Evolutionary conservation across 64 coral and sea anemone species (phyloP).

Genomic region (Porites australiensis): DNA sequence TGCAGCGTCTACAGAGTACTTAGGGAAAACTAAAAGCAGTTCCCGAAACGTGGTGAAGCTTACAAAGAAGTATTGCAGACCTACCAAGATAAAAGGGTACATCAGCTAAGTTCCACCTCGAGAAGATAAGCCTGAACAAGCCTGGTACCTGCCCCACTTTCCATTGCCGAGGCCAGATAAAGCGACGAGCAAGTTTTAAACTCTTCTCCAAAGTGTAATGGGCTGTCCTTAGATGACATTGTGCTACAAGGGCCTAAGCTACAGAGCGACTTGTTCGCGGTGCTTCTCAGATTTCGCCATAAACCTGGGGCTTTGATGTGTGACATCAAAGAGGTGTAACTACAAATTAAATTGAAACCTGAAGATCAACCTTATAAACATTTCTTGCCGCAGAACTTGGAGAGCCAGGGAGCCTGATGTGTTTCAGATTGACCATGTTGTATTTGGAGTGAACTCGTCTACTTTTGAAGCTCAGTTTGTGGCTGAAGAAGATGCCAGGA

Average conservation of each 20-base stretch:
- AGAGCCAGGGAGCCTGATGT: conserved; percentile 29
- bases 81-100: conserved; percentile 64
- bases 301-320: conserved; percentile 47
- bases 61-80: conserved; percentile 54
- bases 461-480: conserved; percentile 62
- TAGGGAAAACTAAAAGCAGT: conserved; percentile 31
- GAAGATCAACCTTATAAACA: conserved; percentile 27
- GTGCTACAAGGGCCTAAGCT: conserved; percentile 51
- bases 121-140: conserved; percentile 35
- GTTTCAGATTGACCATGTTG: conserved; percentile 58
- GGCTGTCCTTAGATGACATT: conserved; percentile 57
- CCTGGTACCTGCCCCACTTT: conserved; percentile 79
- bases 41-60: conserved; percentile 18
- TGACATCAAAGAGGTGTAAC: conserved; percentile 57
- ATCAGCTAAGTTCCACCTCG: conserved; percentile 36
- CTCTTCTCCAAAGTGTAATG: background rate
- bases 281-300: conserved; percentile 47
- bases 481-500: conserved; percentile 36
- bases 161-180: conserved; percentile 85
- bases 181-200: conserved; percentile 77
- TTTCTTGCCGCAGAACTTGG: conserved; percentile 59
- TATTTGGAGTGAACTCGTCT: conserved; percentile 77
- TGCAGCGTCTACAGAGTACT: conserved; percentile 44
- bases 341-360: conserved; percentile 39
- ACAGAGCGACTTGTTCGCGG: conserved; percentile 33